Evolutionary conservation across 2,113 vertebrate genomes (phyloP), one percentile per base, ranked within the genome.

Genomic region (Charadrius vociferus): DNA sequence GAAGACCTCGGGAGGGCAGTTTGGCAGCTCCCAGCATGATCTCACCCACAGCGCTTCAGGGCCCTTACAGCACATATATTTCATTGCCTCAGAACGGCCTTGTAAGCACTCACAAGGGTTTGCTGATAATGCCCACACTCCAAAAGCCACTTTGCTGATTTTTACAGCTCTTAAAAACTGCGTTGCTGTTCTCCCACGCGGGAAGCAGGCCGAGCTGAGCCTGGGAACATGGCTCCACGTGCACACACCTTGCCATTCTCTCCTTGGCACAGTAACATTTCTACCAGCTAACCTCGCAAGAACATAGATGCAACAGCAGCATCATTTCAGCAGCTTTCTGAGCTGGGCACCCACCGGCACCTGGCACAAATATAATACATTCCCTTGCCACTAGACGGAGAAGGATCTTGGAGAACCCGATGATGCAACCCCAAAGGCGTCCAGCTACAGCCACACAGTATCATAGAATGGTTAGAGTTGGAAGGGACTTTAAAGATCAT

Each of bases 351-450:
- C 8, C 59, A 50, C 12, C 32, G 2, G 4, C 22, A 39, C 4
- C 7, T 12, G 20, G 47, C 49, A 68, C 0, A 0, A 45, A 62
- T 10, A 9, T 2, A 24, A 47, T 1, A 18, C 6, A 15, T 21
- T 83, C 24, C 8, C 9, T 13, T 72, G n/a, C 49, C 77, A 47
- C 21, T 16, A 23, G 27, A 49, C 3, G 3, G 26, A 20, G 27
- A 52, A 66, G 23, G 17, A 16, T n/a, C 21, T 20, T 23, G 32
- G 58, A 81, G 39, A 43, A 37, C 12, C 20, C 8, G 8, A 5
- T 2, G 27, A 39, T n/a, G n/a, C n/a, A 80, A 75, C 6, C 20
- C n/a, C 39, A 59, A 49, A 63, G 14, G 24, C 6, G 37, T 87
- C 49, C 49, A 70, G 41, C 26, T 62, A n/a, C 0, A 0, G 22